Base-by-base conservation (phyloP, 53 echinoderm and acorn worm species). In the Echinometra lucunter region DNA sequence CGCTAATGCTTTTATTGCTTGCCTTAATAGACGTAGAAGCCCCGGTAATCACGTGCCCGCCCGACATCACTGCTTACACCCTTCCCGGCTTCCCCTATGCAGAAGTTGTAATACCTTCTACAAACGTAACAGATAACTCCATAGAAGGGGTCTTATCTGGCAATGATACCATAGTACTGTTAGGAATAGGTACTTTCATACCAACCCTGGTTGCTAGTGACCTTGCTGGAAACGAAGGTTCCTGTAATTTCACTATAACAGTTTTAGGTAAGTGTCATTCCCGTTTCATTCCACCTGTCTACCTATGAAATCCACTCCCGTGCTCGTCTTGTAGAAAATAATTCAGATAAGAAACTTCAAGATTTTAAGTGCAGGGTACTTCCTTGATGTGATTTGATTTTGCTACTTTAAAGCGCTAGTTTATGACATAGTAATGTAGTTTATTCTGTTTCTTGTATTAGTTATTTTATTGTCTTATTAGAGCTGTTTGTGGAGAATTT, bases 51-150 rank as follows among this genome's bases (percentile, higher is more conserved):
- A 53, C 56, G 5, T 49, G 53, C 16, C 32, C 53, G 4, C 2
- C 88, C 5, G 21, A 88, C 55, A 88, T 88, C 15, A 38, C 7
- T 88, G 56, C 88, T 56, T 32, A 37, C 88, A 88, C 88, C 53
- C 34, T 34, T 55, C 83, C 83, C 15, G 44, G 83, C 83, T 47
- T 45, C 10, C 47, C 83, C 25, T 18, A 17, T 83, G 83, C 88
- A 1, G 30, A 28, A 25, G 6, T 88, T 88, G 56, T 34, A 16
- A 53, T 88, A 34, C 88, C 88, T 21, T 53, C 88, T 5, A 53
- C 88, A 88, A 88, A 55, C 55, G 56, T 56, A 9, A 55, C 88
- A 49, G 88, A 88, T 55, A 88, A 88, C 88, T 88, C 56, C 56
- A 55, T 88, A 55, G 1, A n/a, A 3, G 88, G 88, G 42, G 18